A percentile compares a stretch with the other conserved stretches of the same genome.
Evolutionary conservation across 2,113 vertebrate species (phyloP).

Genomic region (Misgurnus mizolepis): DNA sequence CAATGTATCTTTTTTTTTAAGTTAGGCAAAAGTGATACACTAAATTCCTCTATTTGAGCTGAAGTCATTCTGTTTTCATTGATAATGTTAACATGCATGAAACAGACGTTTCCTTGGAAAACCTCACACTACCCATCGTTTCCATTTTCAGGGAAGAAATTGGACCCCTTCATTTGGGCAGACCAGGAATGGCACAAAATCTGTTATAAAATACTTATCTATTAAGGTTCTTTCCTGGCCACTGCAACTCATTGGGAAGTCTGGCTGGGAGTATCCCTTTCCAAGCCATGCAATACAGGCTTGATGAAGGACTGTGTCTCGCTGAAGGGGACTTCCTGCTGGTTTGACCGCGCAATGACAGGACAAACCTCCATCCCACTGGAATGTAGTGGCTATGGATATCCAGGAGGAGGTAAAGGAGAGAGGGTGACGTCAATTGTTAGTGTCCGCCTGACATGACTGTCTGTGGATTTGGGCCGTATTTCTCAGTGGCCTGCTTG

Average conservation of each 20-base stretch:
- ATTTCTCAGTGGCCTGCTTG: neutral
- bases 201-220: slow-evolving; percentile 61
- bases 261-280: slow-evolving; percentile 60
- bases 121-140: slow-evolving; percentile 52
- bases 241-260: slow-evolving; percentile 53
- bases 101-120: slow-evolving; percentile 40
- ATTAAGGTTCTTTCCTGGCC: slow-evolving; percentile 56
- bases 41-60: slow-evolving; percentile 1
- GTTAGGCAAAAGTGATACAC: neutral
- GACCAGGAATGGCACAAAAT: slow-evolving; percentile 55
- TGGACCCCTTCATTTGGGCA: slow-evolving; percentile 55
- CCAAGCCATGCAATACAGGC: slow-evolving; percentile 59
- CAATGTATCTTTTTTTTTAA: neutral
- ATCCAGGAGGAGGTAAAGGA: slow-evolving; percentile 42
- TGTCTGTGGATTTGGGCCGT: slow-evolving; percentile 36
- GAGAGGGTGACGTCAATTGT: slow-evolving; percentile 48
- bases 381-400: slow-evolving; percentile 40
- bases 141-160: slow-evolving; percentile 58
- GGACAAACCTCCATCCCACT: slow-evolving; percentile 52
- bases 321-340: slow-evolving; percentile 57
- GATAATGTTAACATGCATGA: slow-evolving; percentile 46
- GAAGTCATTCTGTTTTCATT: slow-evolving; percentile 28
- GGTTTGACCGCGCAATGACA: slow-evolving; percentile 48
- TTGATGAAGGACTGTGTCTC: slow-evolving; percentile 62
- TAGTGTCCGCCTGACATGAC: slow-evolving; percentile 51